Evolutionary conservation across 2,888 invertebrate genomes (phyloP).

Genomic region (Agapostemon virescens): DNA sequence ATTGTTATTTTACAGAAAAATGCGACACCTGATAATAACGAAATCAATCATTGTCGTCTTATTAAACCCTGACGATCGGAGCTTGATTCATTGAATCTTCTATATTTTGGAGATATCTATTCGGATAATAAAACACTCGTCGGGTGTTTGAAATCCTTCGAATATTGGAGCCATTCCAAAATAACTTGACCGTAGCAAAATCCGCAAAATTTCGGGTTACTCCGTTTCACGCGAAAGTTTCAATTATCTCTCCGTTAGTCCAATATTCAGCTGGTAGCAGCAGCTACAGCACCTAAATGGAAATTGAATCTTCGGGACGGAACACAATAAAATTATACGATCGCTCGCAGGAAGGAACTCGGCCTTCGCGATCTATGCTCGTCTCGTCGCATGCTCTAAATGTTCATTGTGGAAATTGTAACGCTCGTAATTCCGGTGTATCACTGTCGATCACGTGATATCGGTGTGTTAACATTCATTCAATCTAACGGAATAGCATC

Average conservation of each 20-base stretch:
- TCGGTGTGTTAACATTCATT: not conserved
- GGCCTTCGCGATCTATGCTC: not conserved
- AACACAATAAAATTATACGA: constrained; percentile 28
- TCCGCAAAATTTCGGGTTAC: not conserved
- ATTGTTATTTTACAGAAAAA: no score
- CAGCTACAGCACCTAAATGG: constrained; percentile 10
- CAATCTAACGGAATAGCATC: not conserved
- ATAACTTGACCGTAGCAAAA: not conserved
- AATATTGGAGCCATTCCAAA: not conserved
- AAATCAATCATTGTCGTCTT: no score
- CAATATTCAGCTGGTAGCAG: constrained; percentile 16
- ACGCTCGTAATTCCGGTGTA: constrained; percentile 2
- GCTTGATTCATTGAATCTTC: no score
- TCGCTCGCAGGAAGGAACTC: constrained; percentile 6
- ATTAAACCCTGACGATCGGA: no score
- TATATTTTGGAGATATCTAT: no score
- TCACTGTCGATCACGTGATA: not conserved
- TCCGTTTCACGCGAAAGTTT: constrained; percentile 1
- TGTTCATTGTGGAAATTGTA: constrained; percentile 15
- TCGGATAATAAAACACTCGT: no score
- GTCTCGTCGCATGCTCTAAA: not conserved
- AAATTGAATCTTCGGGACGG: constrained; percentile 7
- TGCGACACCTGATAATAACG: no score
- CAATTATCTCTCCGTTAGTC: constrained; percentile 4
- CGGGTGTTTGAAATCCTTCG: no score